Base-by-base conservation (phyloP, 2,888 invertebrate genomes). In the Chesias legatella region DNA sequence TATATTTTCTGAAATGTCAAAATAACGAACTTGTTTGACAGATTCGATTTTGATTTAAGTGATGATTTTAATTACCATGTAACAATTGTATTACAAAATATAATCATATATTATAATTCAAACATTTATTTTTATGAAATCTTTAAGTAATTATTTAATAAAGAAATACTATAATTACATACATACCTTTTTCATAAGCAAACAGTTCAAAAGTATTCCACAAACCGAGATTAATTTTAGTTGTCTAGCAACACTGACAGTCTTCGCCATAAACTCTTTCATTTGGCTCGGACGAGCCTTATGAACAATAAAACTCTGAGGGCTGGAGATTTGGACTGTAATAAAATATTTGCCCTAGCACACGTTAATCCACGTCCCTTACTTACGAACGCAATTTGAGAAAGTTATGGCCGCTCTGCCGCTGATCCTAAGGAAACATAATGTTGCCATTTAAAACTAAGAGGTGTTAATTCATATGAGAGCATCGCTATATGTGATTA, bases 251-350 rank as follows among this genome's bases (percentile, higher is more conserved):
- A 84, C 85, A 84, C 79, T 54, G 67, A 64, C 67, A 73, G 79
- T 78, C 82, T 72, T 77, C 58, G 83, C 79, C 81, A 88, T 88
- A 88, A 88, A 88, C 84, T 83, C 82, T 85, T 88, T 88, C 88
- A 88, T 88, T 88, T 88, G 85, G 86, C 83, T 73, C 79, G 84
- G 84, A 84, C 86, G 85, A 83, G 85, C 75, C 88, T 88, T 88
- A 88, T 88, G 88, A 88, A 88, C 88, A 88, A 88, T 88, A 88
- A 88, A 88, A 88, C 79, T 79, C 78, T 77, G 82, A 88, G 88
- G 86, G 85, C 84, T 80, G 79, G 84, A 85, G 84, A 88, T 88
- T 86, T 82, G 81, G 88, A 77, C 84, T 79, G 83, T 88, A 88
- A 85, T 88, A 88, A 88, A 88, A 88, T 88, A 88, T 88, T 88